Conservation (phyloP, 2,797 vertebrate species). For the Thalassophryne amazonica region DNA sequence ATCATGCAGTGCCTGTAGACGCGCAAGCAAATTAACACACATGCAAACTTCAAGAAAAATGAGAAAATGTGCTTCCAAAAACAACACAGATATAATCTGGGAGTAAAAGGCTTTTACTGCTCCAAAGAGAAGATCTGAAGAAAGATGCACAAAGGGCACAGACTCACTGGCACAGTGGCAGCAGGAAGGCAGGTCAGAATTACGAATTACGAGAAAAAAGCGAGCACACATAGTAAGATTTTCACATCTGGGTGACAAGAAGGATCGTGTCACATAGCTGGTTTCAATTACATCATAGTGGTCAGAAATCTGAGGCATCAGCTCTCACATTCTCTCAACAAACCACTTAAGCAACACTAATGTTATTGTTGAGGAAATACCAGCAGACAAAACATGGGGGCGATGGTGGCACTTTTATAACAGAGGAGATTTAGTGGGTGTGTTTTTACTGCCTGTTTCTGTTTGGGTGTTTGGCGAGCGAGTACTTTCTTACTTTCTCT, state of each 20-base stretch:
- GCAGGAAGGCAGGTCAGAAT: slow-evolving; percentile 44
- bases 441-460: slow-evolving; percentile 15
- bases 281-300: slow-evolving; percentile 62
- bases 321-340: slow-evolving; percentile 43
- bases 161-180: slow-evolving; percentile 18
- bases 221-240: slow-evolving; percentile 53
- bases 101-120: slow-evolving; percentile 54
- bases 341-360: slow-evolving; percentile 38
- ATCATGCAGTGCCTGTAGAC: slow-evolving; percentile 11
- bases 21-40: background rate
- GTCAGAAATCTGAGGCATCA: slow-evolving; percentile 37
- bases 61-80: slow-evolving; percentile 53
- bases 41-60: slow-evolving; percentile 43
- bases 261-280: slow-evolving; percentile 63
- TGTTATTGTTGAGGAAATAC: slow-evolving; percentile 41
- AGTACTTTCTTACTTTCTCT: too few relatives aligned
- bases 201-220: slow-evolving; percentile 45
- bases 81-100: slow-evolving; percentile 56
- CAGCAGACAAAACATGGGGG: slow-evolving; percentile 17
- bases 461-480: background rate
- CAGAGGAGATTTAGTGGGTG: slow-evolving; percentile 1
- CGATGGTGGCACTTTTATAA: slow-evolving; percentile 23
- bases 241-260: slow-evolving; percentile 47
- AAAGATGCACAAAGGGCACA: slow-evolving; percentile 28
- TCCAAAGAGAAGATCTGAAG: slow-evolving; percentile 50